Evolutionary conservation across 1,140 invertebrate species (phyloP), one percentile per base, ranked within the genome.

Genomic region (Linepithema humile): DNA sequence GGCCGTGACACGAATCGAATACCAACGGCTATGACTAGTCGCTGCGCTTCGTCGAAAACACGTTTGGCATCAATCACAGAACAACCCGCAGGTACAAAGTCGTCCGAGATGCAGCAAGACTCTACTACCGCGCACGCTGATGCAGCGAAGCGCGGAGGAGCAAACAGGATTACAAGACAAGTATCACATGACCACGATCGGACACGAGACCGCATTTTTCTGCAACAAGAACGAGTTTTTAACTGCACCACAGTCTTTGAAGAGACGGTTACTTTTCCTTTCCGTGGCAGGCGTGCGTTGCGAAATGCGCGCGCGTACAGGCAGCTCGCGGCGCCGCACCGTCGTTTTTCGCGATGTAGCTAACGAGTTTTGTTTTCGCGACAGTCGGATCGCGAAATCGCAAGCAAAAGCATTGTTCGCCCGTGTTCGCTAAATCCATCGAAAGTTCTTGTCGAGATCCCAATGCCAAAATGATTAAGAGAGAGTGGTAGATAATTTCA

Each of bases 181-280:
- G 60, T 62, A 64, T 50, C n/a, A 7, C 43, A 40, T n/a, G 10
- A 38, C 26, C 23, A 17, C 5, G 26, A 23, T 50, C 3, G 29
- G 3, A 23, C 35, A 35, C 48, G 35, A 23, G 5, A 40, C 55
- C 78, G 60, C 32, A 87, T 85, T 82, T 88, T 85, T 88, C 12
- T 12, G 3, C 10, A 10, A 7, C 10, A 26, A 23, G 55, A 88
- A 88, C 72, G 45, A 20, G 78, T 88, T 85, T 12, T 59, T 6
- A 50, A 26, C 20, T 3, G 40, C 26, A 53, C 35, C n/a, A 65
- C 26, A 53, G 72, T 62, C 32, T 88, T 85, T 59, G 29, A n/a
- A 50, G 40, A 72, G 50, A 20, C 50, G 17, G 59, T 10, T 4
- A 82, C 57, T 77, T 85, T 62, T 75, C 55, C 72, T 77, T 85